Percentiles rank a stretch among this genome's conserved stretches.
phyloP scores from a whole-genome alignment of 2,113 vertebrate species.

The Mungos mungo region DNA sequence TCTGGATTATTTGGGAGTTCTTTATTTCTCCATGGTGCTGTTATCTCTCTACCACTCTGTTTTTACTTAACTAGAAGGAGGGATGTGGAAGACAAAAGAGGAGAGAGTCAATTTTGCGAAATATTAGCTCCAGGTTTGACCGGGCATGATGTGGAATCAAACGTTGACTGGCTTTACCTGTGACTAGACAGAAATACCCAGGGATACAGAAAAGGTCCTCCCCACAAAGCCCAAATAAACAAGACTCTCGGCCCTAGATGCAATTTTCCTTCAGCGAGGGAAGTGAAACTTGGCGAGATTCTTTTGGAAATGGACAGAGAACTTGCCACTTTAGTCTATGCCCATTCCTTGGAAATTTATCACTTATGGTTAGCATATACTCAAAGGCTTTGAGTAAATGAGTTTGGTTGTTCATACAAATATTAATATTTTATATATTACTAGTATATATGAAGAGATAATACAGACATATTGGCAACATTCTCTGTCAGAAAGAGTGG shows the following conservation, averaged over 20 bases:
- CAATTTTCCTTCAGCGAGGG: not conserved
- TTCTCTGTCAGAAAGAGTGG: not conserved
- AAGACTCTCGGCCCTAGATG: not conserved
- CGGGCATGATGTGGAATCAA: not conserved
- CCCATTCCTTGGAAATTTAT: not conserved
- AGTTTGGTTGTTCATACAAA: not conserved
- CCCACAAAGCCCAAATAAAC: not conserved
- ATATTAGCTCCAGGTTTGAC: not conserved
- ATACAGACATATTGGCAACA: not conserved
- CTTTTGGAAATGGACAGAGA: not conserved
- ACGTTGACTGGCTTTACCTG: not conserved
- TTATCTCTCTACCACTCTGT: not conserved
- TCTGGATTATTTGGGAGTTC: not conserved
- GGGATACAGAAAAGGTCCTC: not conserved
- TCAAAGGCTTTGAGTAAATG: not conserved
- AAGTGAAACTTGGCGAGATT: not conserved
- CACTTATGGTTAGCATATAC: not conserved
- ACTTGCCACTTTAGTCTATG: not conserved
- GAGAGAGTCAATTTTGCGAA: not conserved
- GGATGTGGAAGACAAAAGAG: not conserved
- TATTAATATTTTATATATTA: constrained; percentile 11
- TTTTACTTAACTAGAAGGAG: not conserved
- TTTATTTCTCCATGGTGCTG: not conserved
- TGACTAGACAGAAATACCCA: not conserved
- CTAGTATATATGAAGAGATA: not conserved